Percentiles rank a stretch among this genome's conserved stretches.
Conservation (phyloP, 2,797 vertebrate species). For the Anomalospiza imberbis region DNA sequence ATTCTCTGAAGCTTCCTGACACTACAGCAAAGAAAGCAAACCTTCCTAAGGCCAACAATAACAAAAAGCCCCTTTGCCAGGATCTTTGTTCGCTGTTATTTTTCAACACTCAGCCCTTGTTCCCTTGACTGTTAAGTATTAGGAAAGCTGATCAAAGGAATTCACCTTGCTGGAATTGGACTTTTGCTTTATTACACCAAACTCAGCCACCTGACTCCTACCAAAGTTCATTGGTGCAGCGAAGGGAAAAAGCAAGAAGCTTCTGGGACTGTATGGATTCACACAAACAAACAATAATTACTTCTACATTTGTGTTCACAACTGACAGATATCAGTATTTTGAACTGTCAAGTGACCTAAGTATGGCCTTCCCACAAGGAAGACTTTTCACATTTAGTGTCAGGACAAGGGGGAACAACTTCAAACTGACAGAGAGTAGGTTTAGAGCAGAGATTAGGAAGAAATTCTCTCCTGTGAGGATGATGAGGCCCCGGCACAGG, state of each 20-base stretch:
- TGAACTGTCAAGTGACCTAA: neutral
- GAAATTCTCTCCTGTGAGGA: neutral
- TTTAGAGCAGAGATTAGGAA: neutral
- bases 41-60: neutral
- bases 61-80: neutral
- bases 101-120: neutral
- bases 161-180: neutral
- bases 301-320: neutral
- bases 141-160: neutral
- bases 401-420: neutral
- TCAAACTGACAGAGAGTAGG: neutral
- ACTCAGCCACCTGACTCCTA: neutral
- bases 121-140: neutral
- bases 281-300: neutral
- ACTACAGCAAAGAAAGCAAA: neutral
- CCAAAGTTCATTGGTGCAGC: neutral
- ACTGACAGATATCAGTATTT: neutral
- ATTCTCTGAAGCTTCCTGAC: neutral
- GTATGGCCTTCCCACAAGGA: neutral
- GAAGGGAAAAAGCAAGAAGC: neutral
- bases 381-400: neutral
- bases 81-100: neutral
- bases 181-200: conserved; percentile 18
- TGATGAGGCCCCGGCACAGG: neutral
- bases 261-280: neutral